Evolutionary conservation across 2,797 vertebrate species (phyloP), one percentile per base, ranked within the genome.

Genomic region (Enteromius afrohamiltoni): DNA sequence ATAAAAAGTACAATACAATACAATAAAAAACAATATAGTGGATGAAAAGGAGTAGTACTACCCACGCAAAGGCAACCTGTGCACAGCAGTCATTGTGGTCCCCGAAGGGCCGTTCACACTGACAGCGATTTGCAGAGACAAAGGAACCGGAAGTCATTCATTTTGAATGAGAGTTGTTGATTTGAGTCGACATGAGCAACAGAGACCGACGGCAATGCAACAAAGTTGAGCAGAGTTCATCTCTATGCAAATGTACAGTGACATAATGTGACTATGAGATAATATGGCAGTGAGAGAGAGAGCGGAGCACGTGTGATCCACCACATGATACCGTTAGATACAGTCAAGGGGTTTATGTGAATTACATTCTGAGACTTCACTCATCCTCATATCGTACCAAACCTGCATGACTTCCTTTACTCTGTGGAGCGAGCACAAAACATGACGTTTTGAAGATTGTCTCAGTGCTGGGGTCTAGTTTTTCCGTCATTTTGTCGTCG

Each of bases 101-200:
- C 73, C 60, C 71, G 11, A 67, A 68, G 80, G 80, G 58, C 21
- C 13, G 2, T 76, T 69, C 37, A 83, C 37, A 58, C 40, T 83
- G 82, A 83, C 75, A 78, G 40, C 75, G 16, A 83, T 83, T 77
- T 69, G 29, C 26, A 60, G 64, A 1, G 65, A 77, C 82, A 83
- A 77, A 83, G 74, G 65, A 37, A 83, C 75, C 21, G 40, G 51
- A 83, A 83, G 77, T 79, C 78, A 79, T 79, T 79, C 47, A 51
- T 79, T 79, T 79, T 68, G 64, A 67, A 40, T 53, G 78, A 42
- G 78, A 68, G 49, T 49, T 69, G 78, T 21, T 55, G 40, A 83
- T 78, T 19, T 62, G 65, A 83, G 51, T 51, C 13, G 53, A 78
- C 82, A 51, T 47, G 37, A 77, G 37, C 51, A 68, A 49, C 53